A percentile compares a stretch with the other conserved stretches of the same genome.
phyloP scores from a whole-genome alignment of 1,140 invertebrate genomes.

The Heliconius nattereri region DNA sequence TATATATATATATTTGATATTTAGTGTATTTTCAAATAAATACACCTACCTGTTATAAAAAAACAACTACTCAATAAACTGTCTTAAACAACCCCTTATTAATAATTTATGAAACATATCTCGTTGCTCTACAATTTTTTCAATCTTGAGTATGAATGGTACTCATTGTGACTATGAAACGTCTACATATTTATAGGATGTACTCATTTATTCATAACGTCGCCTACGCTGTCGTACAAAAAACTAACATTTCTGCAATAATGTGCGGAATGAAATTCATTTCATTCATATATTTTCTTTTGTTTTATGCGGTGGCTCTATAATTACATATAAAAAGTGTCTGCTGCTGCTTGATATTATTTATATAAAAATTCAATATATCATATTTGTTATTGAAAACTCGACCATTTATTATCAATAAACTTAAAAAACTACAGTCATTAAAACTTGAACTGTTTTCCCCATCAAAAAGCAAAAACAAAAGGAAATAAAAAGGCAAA shows the following conservation, averaged over 20 bases:
- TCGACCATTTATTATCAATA: no score
- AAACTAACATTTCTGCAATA: constrained; percentile 19
- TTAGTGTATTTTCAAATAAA: not conserved
- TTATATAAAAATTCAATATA: not conserved
- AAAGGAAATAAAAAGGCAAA: not conserved
- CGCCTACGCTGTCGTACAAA: constrained; percentile 3
- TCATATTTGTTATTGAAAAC: not conserved
- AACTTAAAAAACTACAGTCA: not conserved
- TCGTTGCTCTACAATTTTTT: not conserved
- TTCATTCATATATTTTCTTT: constrained; percentile 18
- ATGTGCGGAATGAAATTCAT: constrained; percentile 5
- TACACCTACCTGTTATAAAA: not conserved
- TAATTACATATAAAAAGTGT: not conserved
- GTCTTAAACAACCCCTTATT: not conserved
- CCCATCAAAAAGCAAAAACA: not conserved
- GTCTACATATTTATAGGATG: constrained; percentile 39
- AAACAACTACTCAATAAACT: not conserved
- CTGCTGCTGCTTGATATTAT: not conserved
- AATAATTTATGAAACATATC: not conserved
- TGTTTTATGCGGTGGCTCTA: not conserved
- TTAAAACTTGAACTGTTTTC: not conserved
- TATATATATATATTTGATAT: no score
- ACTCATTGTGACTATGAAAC: constrained; percentile 20
- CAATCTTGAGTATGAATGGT: constrained; percentile 18
- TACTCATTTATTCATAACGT: constrained; percentile 27